These are phyloP conservation scores for Copsychus sechellarum DNA, from an alignment of 2,113 vertebrate species.

Conservation along the genomic window DNA sequence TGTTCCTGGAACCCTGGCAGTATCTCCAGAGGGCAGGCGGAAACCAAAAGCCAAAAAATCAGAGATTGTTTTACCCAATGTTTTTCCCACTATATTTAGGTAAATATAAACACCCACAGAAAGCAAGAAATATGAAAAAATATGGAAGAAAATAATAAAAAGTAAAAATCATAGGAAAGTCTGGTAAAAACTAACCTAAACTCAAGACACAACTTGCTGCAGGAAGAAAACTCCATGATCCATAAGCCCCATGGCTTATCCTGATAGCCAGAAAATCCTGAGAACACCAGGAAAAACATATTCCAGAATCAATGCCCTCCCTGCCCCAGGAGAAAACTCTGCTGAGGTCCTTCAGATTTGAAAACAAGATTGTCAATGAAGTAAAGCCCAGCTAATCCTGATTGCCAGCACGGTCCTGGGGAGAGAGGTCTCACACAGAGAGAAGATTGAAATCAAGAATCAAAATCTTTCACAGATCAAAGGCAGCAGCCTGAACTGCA, in stretches of 20 bases:
- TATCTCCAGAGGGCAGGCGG: background rate
- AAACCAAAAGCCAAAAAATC: background rate
- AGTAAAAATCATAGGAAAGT: background rate
- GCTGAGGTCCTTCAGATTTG: constrained; percentile 5
- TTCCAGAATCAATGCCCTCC: background rate
- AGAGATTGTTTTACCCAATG: background rate
- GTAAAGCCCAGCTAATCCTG: constrained; percentile 29
- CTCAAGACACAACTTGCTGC: background rate
- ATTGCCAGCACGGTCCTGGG: background rate
- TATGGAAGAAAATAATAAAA: background rate
- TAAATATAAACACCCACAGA: background rate
- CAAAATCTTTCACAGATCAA: background rate
- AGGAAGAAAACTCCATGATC: background rate
- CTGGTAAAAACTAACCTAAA: background rate
- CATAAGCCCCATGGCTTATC: background rate
- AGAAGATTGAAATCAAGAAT: background rate
- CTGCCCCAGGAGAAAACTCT: background rate
- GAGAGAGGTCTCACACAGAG: background rate
- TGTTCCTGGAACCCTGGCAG: background rate
- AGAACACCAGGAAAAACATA: background rate
- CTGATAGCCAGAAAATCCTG: constrained; percentile 1
- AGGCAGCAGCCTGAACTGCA: background rate
- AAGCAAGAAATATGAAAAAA: background rate
- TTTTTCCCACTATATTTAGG: background rate
- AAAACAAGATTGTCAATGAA: background rate